phyloP scores from a whole-genome alignment of 1,140 invertebrate genomes.

The Ptiloglossa arizonensis region DNA sequence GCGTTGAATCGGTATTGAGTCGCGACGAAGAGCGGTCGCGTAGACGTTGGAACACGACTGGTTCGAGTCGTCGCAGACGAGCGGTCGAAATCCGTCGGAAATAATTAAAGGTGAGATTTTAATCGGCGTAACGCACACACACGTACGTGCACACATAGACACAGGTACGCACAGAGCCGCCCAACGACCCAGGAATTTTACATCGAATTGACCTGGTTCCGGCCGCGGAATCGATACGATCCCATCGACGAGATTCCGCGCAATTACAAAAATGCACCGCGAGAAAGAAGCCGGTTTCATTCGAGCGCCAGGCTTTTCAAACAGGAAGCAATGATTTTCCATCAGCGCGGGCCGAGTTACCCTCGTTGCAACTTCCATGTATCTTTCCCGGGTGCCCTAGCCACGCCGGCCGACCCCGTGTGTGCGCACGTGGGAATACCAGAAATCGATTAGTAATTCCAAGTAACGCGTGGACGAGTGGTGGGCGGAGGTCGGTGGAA shows the following conservation, averaged over 20 bases:
- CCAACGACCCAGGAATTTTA: background rate
- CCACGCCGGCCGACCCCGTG: too few species aligned
- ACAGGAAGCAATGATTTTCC: background rate
- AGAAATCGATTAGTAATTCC: conserved; percentile 14
- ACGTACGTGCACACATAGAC: too few species aligned
- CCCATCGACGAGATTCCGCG: conserved; percentile 3
- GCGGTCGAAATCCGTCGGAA: conserved; percentile 20
- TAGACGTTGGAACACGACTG: background rate
- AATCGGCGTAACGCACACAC: conserved; percentile 38
- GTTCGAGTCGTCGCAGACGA: background rate
- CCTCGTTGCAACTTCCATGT: background rate
- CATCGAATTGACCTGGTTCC: conserved; percentile 37
- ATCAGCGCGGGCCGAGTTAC: background rate
- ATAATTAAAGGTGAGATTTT: conserved; percentile 53
- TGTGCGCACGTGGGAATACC: background rate
- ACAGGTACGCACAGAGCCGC: too few species aligned
- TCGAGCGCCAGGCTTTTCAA: background rate
- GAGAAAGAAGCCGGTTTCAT: background rate
- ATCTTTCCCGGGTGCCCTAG: background rate
- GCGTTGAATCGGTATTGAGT: conserved; percentile 67
- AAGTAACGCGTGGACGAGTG: too few species aligned
- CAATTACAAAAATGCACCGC: conserved; percentile 23
- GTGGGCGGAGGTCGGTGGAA: too few species aligned
- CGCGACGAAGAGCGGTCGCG: conserved; percentile 5
- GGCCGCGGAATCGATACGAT: conserved; percentile 26